phyloP scores from a whole-genome alignment of 2,797 vertebrate species.

The Gallinago solitaria region DNA sequence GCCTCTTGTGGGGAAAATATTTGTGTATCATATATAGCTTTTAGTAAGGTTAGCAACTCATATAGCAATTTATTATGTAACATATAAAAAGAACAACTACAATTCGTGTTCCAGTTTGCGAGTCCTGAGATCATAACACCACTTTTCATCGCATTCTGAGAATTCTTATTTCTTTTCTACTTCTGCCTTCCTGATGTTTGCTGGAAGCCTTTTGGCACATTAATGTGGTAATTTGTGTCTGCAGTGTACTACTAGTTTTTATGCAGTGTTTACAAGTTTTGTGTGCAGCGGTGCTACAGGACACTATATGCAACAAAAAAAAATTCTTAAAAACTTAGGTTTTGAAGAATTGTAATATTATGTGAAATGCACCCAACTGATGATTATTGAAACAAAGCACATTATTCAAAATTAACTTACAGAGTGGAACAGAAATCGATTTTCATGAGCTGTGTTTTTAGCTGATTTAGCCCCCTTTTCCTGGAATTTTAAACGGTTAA shows the following conservation, averaged over 20 bases:
- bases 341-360: conserved; percentile 4
- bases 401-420: background rate
- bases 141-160: conserved; percentile 14
- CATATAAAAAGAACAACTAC: background rate
- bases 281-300: background rate
- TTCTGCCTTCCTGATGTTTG: conserved; percentile 17
- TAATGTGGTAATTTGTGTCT: conserved; percentile 18
- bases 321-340: background rate
- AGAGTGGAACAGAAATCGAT: background rate
- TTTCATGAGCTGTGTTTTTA: background rate
- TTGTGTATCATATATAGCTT: background rate
- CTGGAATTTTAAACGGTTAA: background rate
- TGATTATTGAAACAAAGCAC: conserved; percentile 11
- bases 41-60: background rate
- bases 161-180: background rate
- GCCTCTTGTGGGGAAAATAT: background rate
- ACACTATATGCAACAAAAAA: background rate
- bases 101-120: background rate
- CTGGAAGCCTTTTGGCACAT: conserved; percentile 23
- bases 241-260: background rate
- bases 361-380: background rate
- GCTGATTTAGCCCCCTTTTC: background rate
- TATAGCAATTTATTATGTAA: background rate
- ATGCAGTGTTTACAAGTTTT: background rate
- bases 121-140: background rate